Base-by-base conservation (phyloP, 2,888 invertebrate genomes). In the Torymus aiolomorphi region DNA sequence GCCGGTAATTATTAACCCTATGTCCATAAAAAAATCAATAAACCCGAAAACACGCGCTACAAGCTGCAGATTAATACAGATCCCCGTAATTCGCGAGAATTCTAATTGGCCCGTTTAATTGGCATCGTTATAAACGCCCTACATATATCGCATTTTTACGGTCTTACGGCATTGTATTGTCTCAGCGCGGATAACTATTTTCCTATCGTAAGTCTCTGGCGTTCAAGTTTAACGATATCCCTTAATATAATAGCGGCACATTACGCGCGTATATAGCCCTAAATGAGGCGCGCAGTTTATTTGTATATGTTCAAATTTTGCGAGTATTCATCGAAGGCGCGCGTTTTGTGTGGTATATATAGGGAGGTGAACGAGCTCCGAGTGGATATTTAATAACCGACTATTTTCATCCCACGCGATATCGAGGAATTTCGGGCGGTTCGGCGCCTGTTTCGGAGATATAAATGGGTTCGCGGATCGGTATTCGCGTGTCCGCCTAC, bases 271-370 rank as follows among this genome's bases (percentile, higher is more conserved):
- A 4, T 31, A 31, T 31, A 31, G 31, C 31, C 31, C 3, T 2
- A 31, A 31, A 31, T 31, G 4, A 31, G 61, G 24, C 14, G 65
- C 14, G 16, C 49, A 5, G 13, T 52, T 63, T 20, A 52, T 77
- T 77, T 71, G 71, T 71, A 66, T 72, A 77, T 5, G 5, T 70
- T 76, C 4, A 63, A 70, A 70, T 70, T 62, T 31, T 5, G 31
- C 16, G 70, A 18, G 18, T 59, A 51, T 52, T 72, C 77, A 67
- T 54, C 16, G 77, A 16, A 16, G 11, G 61, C 24, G 31, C n/a
- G 2, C 24, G 49, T 31, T 42, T 13, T 42, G 49, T 31, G 8
- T 10, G 5, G n/a, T n/a, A n/a, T n/a, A n/a, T n/a, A n/a, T n/a
- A 42, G 31, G 3, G 24, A 52, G 52, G 31, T 51, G 13, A 52